Conservation (phyloP, 2,113 vertebrate genomes). For the Vulpes vulpes region DNA sequence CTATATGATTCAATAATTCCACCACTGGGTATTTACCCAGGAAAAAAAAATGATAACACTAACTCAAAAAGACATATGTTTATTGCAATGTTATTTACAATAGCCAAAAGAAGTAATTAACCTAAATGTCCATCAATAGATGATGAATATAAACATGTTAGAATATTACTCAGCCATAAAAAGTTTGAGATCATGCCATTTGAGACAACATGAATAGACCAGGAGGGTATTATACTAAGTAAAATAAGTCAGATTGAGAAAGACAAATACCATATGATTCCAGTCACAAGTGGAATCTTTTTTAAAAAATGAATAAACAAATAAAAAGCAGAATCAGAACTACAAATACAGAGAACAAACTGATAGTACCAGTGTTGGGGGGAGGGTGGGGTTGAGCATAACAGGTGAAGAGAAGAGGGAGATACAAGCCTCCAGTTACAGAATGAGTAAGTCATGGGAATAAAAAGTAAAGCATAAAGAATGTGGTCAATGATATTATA, state of each 20-base stretch:
- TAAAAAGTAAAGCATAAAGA: neutral
- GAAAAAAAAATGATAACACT: neutral
- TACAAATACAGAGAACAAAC: neutral
- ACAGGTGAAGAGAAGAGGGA: neutral
- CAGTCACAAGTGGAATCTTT: too few relatives aligned
- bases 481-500: neutral
- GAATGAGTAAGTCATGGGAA: neutral
- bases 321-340: neutral
- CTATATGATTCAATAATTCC: neutral
- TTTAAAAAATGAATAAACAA: too few relatives aligned
- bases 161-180: too few relatives aligned
- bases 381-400: neutral
- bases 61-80: neutral
- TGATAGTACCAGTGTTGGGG: too few relatives aligned
- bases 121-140: too few relatives aligned
- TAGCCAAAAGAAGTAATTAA: too few relatives aligned
- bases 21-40: neutral
- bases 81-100: neutral
- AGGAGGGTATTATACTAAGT: too few relatives aligned
- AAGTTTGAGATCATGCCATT: too few relatives aligned
- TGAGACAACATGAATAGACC: too few relatives aligned
- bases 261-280: too few relatives aligned
- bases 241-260: too few relatives aligned
- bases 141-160: too few relatives aligned
- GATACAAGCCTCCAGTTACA: neutral